Percentiles rank a stretch among this genome's conserved stretches.
These are phyloP conservation scores for Sarotherodon lohbergeri DNA, from an alignment of 2,113 vertebrate genomes.

Conservation along the genomic window DNA sequence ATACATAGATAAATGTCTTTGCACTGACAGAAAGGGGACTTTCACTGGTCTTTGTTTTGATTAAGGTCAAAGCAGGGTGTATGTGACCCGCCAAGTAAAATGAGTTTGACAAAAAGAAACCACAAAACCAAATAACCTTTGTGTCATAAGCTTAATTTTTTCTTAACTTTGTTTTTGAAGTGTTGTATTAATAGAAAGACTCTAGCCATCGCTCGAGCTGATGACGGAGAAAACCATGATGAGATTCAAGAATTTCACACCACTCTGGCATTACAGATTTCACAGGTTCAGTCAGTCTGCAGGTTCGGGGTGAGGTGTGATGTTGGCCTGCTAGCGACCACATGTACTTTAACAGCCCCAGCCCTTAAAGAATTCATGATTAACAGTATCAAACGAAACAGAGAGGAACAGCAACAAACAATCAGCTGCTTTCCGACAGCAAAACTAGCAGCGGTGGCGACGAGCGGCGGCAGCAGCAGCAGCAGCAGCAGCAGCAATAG, in stretches of 20 bases:
- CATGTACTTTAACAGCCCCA: background rate
- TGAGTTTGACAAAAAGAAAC: background rate
- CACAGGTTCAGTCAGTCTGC: conserved; percentile 33
- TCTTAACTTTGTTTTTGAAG: background rate
- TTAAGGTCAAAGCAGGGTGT: background rate
- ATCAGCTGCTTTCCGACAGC: background rate
- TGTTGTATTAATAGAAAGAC: background rate
- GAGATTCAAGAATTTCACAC: conserved; percentile 18
- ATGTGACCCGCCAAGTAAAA: background rate
- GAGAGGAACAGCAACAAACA: background rate
- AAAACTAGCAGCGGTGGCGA: background rate
- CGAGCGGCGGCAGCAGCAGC: background rate
- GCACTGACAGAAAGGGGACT: background rate
- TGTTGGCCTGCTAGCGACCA: background rate
- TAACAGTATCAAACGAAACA: background rate
- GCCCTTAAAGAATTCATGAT: background rate
- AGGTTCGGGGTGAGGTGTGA: conserved; percentile 5
- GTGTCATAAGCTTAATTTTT: background rate
- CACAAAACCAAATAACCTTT: background rate
- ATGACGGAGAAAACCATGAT: background rate
- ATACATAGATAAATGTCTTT: background rate
- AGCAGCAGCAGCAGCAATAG: background rate
- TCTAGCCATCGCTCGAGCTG: background rate
- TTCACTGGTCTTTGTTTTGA: background rate
- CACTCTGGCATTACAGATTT: conserved; percentile 6